Conservation (phyloP, 2,113 vertebrate genomes). For the Lynx canadensis region DNA sequence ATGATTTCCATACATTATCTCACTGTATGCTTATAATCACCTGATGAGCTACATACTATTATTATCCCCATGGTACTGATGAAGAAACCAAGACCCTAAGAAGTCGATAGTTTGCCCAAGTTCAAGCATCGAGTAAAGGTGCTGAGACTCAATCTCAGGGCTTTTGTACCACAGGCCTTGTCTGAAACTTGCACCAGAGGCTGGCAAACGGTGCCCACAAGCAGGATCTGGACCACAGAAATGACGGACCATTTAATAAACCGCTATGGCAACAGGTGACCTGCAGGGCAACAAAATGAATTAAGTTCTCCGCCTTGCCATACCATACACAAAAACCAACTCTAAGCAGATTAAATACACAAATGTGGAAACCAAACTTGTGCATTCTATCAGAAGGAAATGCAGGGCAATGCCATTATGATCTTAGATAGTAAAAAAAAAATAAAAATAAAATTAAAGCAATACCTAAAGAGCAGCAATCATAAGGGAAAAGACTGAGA, state of each 20-base stretch:
- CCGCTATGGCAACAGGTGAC: fast-evolving
- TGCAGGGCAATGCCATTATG: neutral
- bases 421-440: neutral
- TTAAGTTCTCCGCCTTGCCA: neutral
- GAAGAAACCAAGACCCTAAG: neutral
- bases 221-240: neutral
- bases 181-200: neutral
- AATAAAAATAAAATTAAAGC: neutral
- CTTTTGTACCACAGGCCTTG: neutral
- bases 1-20: neutral
- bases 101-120: neutral
- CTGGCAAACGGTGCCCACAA: neutral
- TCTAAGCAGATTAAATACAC: neutral
- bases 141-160: neutral
- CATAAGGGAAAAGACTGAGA: neutral
- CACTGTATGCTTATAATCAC: neutral
- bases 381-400: neutral
- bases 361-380: neutral
- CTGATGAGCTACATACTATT: neutral
- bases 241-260: neutral
- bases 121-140: neutral
- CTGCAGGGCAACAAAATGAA: neutral
- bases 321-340: neutral
- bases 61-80: neutral
- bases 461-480: neutral